phyloP scores from a whole-genome alignment of 1,140 invertebrate genomes.

The Anoplolepis gracilipes region DNA sequence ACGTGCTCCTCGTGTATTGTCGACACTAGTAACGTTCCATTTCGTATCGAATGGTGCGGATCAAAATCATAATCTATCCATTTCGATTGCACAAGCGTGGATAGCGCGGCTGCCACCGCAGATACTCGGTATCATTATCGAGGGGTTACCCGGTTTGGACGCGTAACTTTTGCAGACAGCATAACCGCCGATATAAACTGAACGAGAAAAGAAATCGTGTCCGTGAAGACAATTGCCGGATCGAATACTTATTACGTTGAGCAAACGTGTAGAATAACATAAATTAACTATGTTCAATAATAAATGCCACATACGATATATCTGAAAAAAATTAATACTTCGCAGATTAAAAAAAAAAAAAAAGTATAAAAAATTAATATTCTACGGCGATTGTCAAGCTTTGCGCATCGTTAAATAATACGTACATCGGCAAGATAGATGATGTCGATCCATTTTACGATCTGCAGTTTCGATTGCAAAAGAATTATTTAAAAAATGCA shows the following conservation, averaged over 20 bases:
- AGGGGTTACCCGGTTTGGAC: slow-evolving; percentile 9
- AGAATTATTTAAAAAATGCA: not conserved
- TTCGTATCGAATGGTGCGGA: slow-evolving; percentile 56
- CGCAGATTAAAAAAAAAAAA: not conserved
- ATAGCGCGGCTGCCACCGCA: not conserved
- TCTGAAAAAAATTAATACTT: slow-evolving; percentile 9
- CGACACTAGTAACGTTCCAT: slow-evolving; percentile 63
- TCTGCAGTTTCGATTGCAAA: slow-evolving; percentile 8
- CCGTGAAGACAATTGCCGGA: not conserved
- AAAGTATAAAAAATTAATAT: slow-evolving; percentile 28
- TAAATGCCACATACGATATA: not conserved
- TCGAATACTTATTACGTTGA: not conserved
- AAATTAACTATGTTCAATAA: not conserved
- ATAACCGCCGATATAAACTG: not conserved
- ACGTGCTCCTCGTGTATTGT: slow-evolving; percentile 69
- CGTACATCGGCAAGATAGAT: not conserved
- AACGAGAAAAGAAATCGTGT: not conserved
- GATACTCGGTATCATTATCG: slow-evolving; percentile 19
- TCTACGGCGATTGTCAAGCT: slow-evolving; percentile 20
- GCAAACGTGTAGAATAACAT: not conserved
- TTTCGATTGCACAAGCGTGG: slow-evolving; percentile 28
- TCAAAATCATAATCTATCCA: slow-evolving; percentile 62
- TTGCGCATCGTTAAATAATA: not conserved
- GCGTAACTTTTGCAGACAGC: not conserved
- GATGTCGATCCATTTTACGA: not conserved